Percentiles rank a stretch among this genome's conserved stretches.
These are phyloP conservation scores for Scaptodrosophila latifasciaeformis DNA, from an alignment of 2,888 invertebrate genomes.

Conservation along the genomic window DNA sequence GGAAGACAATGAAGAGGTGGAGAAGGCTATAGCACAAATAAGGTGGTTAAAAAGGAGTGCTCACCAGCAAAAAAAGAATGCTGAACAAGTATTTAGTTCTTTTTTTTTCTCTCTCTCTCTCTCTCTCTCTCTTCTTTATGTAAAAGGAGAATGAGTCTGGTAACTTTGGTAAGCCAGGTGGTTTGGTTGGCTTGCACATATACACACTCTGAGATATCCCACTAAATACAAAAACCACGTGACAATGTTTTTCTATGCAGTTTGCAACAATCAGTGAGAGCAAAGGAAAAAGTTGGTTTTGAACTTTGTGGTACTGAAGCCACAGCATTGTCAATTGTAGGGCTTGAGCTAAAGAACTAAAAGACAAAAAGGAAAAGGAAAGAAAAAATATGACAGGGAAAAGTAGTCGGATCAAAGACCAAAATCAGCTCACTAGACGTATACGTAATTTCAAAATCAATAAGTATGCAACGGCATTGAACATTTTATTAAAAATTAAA, in stretches of 20 bases:
- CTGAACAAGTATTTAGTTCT: no score
- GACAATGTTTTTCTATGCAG: slow-evolving; percentile 51
- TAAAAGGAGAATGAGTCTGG: no score
- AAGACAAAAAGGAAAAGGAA: not conserved
- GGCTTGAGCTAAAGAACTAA: no score
- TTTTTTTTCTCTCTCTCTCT: no score
- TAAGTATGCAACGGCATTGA: no score
- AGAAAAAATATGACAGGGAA: not conserved
- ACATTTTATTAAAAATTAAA: no score
- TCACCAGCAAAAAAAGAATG: not conserved
- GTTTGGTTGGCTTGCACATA: not conserved
- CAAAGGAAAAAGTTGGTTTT: not conserved
- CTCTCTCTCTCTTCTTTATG: no score
- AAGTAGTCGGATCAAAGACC: no score
- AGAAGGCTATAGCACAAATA: not conserved
- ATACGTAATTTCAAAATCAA: no score
- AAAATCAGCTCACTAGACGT: slow-evolving; percentile 36
- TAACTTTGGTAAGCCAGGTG: slow-evolving; percentile 24
- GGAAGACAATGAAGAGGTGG: slow-evolving; percentile 6
- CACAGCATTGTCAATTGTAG: no score
- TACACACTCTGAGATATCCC: slow-evolving; percentile 25
- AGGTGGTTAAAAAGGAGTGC: not conserved
- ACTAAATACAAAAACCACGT: slow-evolving; percentile 66
- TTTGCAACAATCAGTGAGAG: no score
- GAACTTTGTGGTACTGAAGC: slow-evolving; percentile 6